These are phyloP conservation scores for Tachina grossa DNA, from an alignment of 2,888 invertebrate species.

Conservation along the genomic window DNA sequence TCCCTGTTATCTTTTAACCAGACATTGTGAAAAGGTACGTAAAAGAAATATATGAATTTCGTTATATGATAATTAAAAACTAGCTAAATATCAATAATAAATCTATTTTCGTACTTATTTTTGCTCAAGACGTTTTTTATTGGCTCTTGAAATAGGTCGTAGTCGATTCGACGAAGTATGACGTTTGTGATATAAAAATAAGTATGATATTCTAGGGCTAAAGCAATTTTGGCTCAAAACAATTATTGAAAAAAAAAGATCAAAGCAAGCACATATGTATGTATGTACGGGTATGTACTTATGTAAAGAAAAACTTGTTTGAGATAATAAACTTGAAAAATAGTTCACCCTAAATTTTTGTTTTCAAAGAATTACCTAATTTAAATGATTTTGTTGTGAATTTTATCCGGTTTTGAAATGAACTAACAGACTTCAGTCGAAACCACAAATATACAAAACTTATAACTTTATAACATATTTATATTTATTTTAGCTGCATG, in stretches of 20 bases:
- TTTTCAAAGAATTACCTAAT: not conserved
- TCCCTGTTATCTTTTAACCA: no score
- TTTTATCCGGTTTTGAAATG: not conserved
- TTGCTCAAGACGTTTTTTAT: no score
- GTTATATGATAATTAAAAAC: no score
- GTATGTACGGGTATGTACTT: no score
- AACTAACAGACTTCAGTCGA: not conserved
- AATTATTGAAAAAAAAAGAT: slow-evolving; percentile 7
- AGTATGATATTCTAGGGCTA: no score
- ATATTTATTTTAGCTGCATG: slow-evolving; percentile 2
- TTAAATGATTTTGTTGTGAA: not conserved
- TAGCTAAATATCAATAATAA: no score
- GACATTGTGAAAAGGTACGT: no score
- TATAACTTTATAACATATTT: not conserved
- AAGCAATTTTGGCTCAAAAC: slow-evolving; percentile 14
- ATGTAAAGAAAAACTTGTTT: slow-evolving; percentile 43
- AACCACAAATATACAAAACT: not conserved
- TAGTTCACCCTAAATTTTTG: not conserved
- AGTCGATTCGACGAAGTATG: no score
- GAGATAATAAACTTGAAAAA: slow-evolving; percentile 53
- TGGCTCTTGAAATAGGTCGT: no score
- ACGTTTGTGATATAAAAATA: no score
- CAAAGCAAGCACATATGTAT: not conserved
- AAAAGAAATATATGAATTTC: no score
- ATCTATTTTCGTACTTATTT: no score